A percentile compares a stretch with the other conserved stretches of the same genome.
Conservation (phyloP, 2,113 vertebrate species). For the Nothobranchius kuhntae region DNA sequence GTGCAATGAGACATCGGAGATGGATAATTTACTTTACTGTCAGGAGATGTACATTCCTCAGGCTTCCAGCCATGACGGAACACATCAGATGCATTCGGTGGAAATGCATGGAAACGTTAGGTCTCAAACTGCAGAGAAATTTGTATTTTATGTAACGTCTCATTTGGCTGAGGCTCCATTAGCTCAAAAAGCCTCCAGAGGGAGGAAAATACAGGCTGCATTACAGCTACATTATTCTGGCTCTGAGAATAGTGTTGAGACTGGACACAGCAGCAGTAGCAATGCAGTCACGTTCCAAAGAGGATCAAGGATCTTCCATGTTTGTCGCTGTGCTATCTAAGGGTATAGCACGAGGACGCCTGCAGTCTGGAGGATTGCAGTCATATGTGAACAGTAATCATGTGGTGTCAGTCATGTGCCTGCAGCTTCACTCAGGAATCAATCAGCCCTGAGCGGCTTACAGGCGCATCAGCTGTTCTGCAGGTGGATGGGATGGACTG, state of each 20-base stretch:
- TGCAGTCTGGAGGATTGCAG: slow-evolving; percentile 48
- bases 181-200: slow-evolving; percentile 54
- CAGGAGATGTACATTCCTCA: slow-evolving; percentile 29
- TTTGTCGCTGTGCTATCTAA: slow-evolving; percentile 21
- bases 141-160: slow-evolving; percentile 36
- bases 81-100: slow-evolving; percentile 19
- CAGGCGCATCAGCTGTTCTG: slow-evolving; percentile 63
- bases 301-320: neutral
- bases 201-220: slow-evolving; percentile 56
- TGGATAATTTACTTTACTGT: slow-evolving; percentile 66
- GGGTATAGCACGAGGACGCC: slow-evolving; percentile 40
- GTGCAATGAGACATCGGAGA: slow-evolving; percentile 55
- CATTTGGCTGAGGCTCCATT: slow-evolving; percentile 59
- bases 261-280: neutral
- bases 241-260: neutral
- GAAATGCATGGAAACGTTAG: slow-evolving; percentile 22
- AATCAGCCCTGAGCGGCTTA: slow-evolving; percentile 61
- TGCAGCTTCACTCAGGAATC: slow-evolving; percentile 66
- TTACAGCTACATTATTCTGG: slow-evolving; percentile 55
- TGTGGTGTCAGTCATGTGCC: slow-evolving; percentile 65
- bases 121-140: slow-evolving; percentile 19
- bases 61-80: slow-evolving; percentile 36
- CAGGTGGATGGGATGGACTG: slow-evolving; percentile 59
- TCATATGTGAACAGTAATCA: slow-evolving; percentile 67
- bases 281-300: neutral